Percentiles rank a stretch among this genome's conserved stretches.
Conservation (phyloP, 2,888 invertebrate genomes). For the Drosophila kambysellisi region DNA sequence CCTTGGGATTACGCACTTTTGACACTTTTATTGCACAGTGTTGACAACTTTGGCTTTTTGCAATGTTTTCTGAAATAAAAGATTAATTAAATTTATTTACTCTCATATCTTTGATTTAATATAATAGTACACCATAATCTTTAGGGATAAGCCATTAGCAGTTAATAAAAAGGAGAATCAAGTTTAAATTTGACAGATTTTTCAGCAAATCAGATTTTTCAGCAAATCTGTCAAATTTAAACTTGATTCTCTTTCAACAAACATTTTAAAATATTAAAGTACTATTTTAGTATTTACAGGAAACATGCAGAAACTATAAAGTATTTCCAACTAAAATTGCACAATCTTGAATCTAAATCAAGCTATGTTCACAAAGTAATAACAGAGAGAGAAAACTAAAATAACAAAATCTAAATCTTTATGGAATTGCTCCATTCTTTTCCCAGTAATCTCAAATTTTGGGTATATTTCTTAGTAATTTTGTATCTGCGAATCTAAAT, state of each 20-base stretch:
- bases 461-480: not conserved
- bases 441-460: not conserved
- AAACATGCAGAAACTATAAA: not conserved
- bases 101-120: constrained; percentile 9
- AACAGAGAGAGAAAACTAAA: not conserved
- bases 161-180: constrained; percentile 56
- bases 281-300: not conserved
- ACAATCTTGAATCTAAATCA: not conserved
- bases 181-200: not conserved
- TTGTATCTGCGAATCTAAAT: not conserved
- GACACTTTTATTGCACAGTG: constrained; percentile 26
- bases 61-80: constrained; percentile 22
- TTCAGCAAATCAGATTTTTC: no score
- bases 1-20: not conserved
- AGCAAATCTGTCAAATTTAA: no score
- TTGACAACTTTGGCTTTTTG: constrained; percentile 23
- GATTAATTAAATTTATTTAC: constrained; percentile 31
- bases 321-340: not conserved
- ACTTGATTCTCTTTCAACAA: not conserved
- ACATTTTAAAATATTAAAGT: not conserved
- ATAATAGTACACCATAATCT: constrained; percentile 9
- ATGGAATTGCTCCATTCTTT: not conserved
- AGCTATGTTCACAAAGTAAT: not conserved
- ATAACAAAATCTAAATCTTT: not conserved
- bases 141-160: constrained; percentile 48